Conservation (phyloP, 2,888 invertebrate genomes). For the Sminthurides aquaticus region DNA sequence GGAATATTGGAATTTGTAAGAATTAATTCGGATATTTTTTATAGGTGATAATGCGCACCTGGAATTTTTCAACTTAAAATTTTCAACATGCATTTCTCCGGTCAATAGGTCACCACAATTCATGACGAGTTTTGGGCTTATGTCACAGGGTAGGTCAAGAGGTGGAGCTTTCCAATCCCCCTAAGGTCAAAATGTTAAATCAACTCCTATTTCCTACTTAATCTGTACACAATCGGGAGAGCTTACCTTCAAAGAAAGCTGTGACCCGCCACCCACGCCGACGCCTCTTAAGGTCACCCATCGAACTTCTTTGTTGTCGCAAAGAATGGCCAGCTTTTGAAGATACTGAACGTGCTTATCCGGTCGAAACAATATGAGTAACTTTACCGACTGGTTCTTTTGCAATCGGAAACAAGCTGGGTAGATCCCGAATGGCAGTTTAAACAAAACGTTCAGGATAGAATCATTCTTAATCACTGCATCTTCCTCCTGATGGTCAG, state of each 20-base stretch:
- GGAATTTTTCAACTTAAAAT: constrained; percentile 26
- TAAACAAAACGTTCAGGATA: no score
- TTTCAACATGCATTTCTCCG: constrained; percentile 17
- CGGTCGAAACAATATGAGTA: constrained; percentile 28
- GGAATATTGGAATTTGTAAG: no score
- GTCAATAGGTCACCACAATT: constrained; percentile 31
- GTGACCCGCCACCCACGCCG: constrained; percentile 20
- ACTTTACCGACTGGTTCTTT: constrained; percentile 25
- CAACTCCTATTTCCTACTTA: neutral
- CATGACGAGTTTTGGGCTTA: constrained; percentile 19
- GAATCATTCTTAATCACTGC: no score
- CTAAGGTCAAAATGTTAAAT: neutral
- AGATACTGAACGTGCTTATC: constrained; percentile 22
- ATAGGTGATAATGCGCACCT: constrained; percentile 12
- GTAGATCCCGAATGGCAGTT: constrained; percentile 26
- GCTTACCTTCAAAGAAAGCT: no score
- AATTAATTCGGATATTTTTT: no score
- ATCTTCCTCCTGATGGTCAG: no score
- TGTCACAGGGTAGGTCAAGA: constrained; percentile 28
- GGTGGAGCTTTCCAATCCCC: constrained; percentile 31
- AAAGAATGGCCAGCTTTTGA: constrained; percentile 33
- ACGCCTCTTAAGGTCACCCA: constrained; percentile 34
- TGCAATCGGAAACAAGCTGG: constrained; percentile 30
- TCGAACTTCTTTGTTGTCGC: constrained; percentile 38
- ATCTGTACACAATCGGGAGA: no score